phyloP scores from a whole-genome alignment of 2,113 vertebrate species.

The Microtus richardsoni region DNA sequence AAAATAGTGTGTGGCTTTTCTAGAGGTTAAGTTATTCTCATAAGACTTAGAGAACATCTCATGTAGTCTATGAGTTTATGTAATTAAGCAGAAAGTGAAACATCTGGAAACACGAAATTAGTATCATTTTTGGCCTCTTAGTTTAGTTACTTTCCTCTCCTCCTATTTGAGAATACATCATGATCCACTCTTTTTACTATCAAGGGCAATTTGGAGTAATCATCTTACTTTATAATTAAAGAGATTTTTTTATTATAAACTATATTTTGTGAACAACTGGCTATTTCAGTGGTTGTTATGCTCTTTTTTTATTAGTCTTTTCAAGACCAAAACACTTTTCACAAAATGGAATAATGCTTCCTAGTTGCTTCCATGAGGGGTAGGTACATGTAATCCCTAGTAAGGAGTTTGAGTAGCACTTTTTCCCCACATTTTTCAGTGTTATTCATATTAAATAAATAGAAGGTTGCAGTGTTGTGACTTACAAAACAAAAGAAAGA shows the following conservation, averaged over 20 bases:
- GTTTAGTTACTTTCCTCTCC: neutral
- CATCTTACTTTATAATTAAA: neutral
- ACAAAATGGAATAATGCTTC: neutral
- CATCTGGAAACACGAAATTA: constrained; percentile 34
- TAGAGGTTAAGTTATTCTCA: constrained; percentile 59
- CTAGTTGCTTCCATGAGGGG: neutral
- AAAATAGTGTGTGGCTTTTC: constrained; percentile 60
- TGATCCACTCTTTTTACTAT: neutral
- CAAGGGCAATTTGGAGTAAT: neutral
- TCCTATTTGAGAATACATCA: neutral
- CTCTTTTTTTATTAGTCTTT: neutral
- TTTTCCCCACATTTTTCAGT: neutral
- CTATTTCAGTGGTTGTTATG: constrained; percentile 8
- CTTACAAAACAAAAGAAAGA: neutral
- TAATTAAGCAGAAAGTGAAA: constrained; percentile 78
- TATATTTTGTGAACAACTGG: neutral
- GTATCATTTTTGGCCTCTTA: neutral
- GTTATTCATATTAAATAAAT: neutral
- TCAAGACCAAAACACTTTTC: neutral
- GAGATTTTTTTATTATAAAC: neutral
- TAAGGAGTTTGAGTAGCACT: neutral
- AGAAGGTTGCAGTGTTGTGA: neutral
- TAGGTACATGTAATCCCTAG: neutral
- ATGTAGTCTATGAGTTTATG: constrained; percentile 84
- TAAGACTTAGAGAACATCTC: constrained; percentile 62